A percentile compares a stretch with the other conserved stretches of the same genome.
Evolutionary conservation across 2,113 vertebrate genomes (phyloP).

Genomic region (Trematomus loennbergii): DNA sequence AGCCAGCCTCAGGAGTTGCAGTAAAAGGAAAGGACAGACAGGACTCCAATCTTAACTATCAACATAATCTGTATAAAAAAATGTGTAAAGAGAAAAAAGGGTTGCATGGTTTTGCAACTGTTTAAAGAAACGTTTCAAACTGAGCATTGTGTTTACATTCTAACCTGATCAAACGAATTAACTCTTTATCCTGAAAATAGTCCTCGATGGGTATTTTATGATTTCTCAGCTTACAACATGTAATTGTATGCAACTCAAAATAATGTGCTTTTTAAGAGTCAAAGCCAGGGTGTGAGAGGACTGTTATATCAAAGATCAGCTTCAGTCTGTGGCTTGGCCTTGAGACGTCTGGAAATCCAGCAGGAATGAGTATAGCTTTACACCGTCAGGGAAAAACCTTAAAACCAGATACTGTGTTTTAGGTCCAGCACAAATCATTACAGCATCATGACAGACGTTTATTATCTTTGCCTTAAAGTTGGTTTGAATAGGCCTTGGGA

Average conservation of each 20-base stretch:
- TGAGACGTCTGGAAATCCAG: not conserved
- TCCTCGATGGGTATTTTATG: not conserved
- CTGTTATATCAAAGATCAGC: not conserved
- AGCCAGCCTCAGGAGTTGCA: constrained; percentile 50
- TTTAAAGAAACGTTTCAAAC: not conserved
- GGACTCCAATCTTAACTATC: constrained; percentile 43
- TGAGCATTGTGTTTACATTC: not conserved
- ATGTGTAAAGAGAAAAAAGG: not conserved
- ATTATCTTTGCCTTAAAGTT: not conserved
- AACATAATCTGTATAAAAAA: constrained; percentile 42
- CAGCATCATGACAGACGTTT: not conserved
- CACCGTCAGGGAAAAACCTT: not conserved
- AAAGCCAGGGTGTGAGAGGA: not conserved
- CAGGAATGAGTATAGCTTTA: not conserved
- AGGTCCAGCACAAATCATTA: not conserved
- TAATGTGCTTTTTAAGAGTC: not conserved
- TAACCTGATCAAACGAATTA: not conserved
- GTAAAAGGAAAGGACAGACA: constrained; percentile 52
- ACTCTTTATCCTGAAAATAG: not conserved
- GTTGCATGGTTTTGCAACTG: not conserved
- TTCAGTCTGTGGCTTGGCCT: not conserved
- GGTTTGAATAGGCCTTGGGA: not conserved
- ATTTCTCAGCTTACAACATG: not conserved
- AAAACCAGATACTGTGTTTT: not conserved
- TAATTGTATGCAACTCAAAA: not conserved